Evolutionary conservation across 2,113 vertebrate species (phyloP).

Genomic region (Lepisosteus osseus): DNA sequence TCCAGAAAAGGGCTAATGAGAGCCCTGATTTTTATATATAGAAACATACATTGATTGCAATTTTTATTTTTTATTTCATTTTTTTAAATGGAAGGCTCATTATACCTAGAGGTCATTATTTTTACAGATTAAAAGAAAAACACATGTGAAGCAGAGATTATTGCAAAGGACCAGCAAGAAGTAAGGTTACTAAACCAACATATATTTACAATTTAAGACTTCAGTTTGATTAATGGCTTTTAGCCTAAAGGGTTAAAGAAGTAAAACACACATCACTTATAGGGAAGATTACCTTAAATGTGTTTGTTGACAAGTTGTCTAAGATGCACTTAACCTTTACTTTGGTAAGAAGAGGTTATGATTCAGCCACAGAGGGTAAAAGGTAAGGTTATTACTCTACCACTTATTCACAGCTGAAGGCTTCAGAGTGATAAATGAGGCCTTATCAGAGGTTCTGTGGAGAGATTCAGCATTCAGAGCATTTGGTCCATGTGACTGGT

Average conservation of each 20-base stretch:
- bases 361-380: slow-evolving; percentile 40
- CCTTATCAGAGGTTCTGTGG: slow-evolving; percentile 62
- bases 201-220: not conserved
- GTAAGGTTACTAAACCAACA: slow-evolving; percentile 2
- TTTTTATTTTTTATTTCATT: too few relatives aligned
- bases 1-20: too few relatives aligned
- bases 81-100: too few relatives aligned
- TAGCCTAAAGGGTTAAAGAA: slow-evolving; percentile 4
- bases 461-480: slow-evolving; percentile 37
- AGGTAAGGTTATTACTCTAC: slow-evolving; percentile 50
- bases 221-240: slow-evolving; percentile 20
- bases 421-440: slow-evolving; percentile 67
- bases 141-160: not conserved
- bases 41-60: too few relatives aligned
- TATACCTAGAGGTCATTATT: not conserved
- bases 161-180: not conserved
- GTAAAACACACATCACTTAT: slow-evolving; percentile 10
- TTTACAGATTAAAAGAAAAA: not conserved
- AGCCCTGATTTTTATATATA: too few relatives aligned
- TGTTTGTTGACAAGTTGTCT: slow-evolving; percentile 68
- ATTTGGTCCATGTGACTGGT: slow-evolving; percentile 45
- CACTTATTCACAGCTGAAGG: slow-evolving; percentile 46
- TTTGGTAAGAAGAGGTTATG: slow-evolving; percentile 46
- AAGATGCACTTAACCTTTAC: slow-evolving; percentile 56
- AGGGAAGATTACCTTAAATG: slow-evolving; percentile 35